These are phyloP conservation scores for Chaenodraco wilsoni DNA, from an alignment of 2,797 vertebrate genomes.

Conservation along the genomic window DNA sequence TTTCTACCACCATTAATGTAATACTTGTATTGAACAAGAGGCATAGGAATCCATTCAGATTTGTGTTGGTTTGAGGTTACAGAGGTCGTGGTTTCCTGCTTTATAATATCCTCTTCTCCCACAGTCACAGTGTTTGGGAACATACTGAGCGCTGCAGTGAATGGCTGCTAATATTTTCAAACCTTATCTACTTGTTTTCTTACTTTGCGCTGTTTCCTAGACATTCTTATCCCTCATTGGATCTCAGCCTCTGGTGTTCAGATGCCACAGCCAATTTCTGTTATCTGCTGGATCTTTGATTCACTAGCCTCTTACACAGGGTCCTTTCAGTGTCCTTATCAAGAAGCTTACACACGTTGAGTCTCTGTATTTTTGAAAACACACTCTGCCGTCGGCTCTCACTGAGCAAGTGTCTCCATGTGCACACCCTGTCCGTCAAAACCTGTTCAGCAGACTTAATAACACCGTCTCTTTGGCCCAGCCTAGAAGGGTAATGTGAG, in stretches of 20 bases:
- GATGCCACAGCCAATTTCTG: constrained; percentile 36
- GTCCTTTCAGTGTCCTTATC: constrained; percentile 42
- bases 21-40: not conserved
- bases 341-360: constrained; percentile 58
- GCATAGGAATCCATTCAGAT: not conserved
- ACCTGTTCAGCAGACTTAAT: constrained; percentile 67
- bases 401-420: constrained; percentile 32
- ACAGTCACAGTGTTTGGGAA: constrained; percentile 10
- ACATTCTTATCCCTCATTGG: not conserved
- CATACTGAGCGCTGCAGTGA: not conserved
- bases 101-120: constrained; percentile 16
- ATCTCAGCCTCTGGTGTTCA: constrained; percentile 11
- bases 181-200: constrained; percentile 11
- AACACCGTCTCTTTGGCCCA: constrained; percentile 37
- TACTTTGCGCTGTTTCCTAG: not conserved
- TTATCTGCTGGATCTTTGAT: constrained; percentile 44
- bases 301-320: constrained; percentile 57
- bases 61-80: constrained; percentile 12
- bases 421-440: constrained; percentile 48
- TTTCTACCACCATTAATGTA: not conserved
- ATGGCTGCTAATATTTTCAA: constrained; percentile 7
- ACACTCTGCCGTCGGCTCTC: not conserved
- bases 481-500: constrained; percentile 50
- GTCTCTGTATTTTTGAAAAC: constrained; percentile 28
- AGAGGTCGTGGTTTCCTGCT: constrained; percentile 38